These are phyloP conservation scores for Acrocephalus kingi DNA, from an alignment of 2,113 vertebrate species.

Conservation along the genomic window DNA sequence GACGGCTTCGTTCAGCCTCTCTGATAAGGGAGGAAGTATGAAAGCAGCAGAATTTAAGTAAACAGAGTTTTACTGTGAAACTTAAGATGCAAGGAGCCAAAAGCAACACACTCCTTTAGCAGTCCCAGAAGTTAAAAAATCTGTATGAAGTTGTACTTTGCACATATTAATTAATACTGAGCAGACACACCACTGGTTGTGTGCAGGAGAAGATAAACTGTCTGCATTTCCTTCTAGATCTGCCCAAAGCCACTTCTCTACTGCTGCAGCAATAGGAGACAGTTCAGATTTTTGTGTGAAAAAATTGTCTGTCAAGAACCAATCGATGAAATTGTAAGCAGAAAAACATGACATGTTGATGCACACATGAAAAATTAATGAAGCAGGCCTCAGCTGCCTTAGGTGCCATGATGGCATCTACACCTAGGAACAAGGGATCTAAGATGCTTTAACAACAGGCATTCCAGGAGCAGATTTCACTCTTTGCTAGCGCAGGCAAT, in stretches of 20 bases:
- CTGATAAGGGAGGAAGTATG: neutral
- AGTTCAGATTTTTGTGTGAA: neutral
- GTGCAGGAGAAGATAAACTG: neutral
- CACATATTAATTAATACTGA: neutral
- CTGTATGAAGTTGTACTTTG: neutral
- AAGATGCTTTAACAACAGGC: neutral
- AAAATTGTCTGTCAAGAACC: neutral
- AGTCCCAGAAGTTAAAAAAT: neutral
- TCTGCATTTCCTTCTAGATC: neutral
- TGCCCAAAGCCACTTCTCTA: neutral
- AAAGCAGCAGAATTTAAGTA: neutral
- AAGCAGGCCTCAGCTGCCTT: neutral
- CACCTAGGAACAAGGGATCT: neutral
- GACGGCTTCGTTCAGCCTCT: neutral
- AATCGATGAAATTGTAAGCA: neutral
- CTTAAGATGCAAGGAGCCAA: neutral
- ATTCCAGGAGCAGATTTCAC: neutral
- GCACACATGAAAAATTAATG: neutral
- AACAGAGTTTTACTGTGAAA: neutral
- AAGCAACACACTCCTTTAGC: neutral
- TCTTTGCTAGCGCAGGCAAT: neutral
- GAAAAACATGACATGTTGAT: neutral
- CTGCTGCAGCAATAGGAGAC: neutral
- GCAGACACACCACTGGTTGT: neutral
- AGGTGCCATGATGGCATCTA: neutral